Evolutionary conservation across 2,888 invertebrate species (phyloP).

Genomic region (Plusia festucae): DNA sequence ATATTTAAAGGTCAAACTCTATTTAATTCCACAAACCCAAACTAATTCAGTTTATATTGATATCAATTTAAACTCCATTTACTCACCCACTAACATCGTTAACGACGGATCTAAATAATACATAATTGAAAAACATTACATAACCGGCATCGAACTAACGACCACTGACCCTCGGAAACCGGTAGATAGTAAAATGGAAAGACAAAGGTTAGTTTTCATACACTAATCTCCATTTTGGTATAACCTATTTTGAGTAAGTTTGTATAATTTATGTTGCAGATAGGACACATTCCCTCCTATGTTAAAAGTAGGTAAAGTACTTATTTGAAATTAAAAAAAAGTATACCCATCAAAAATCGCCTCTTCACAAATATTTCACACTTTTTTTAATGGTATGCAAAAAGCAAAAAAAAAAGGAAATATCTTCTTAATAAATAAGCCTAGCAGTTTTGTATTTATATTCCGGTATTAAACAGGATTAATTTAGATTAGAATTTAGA

Average conservation of each 20-base stretch:
- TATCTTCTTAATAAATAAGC: no score
- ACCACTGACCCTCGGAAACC: conserved; percentile 20
- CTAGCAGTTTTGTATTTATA: no score
- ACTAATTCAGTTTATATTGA: conserved; percentile 21
- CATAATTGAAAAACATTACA: conserved; percentile 51
- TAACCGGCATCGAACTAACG: conserved; percentile 48
- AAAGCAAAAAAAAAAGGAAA: no score
- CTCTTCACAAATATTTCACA: no score
- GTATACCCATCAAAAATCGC: no score
- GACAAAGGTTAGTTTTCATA: conserved; percentile 25
- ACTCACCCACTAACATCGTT: conserved; percentile 22
- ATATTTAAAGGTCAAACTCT: not conserved
- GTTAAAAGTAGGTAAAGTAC: no score
- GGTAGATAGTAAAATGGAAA: conserved; percentile 41
- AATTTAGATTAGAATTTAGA: no score
- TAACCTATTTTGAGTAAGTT: conserved; percentile 39
- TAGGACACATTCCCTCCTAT: conserved; percentile 18
- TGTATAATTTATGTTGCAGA: conserved; percentile 51
- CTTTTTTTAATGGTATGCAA: no score
- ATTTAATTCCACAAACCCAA: not conserved
- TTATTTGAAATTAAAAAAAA: no score
- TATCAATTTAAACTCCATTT: conserved; percentile 6
- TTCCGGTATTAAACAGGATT: no score
- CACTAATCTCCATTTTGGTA: conserved; percentile 61
- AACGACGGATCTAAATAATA: conserved; percentile 46